These are phyloP conservation scores for Chondrilla cf. caribensis DNA, from an alignment of 37 sponge, comb jelly and placozoan species.

Conservation along the genomic window DNA sequence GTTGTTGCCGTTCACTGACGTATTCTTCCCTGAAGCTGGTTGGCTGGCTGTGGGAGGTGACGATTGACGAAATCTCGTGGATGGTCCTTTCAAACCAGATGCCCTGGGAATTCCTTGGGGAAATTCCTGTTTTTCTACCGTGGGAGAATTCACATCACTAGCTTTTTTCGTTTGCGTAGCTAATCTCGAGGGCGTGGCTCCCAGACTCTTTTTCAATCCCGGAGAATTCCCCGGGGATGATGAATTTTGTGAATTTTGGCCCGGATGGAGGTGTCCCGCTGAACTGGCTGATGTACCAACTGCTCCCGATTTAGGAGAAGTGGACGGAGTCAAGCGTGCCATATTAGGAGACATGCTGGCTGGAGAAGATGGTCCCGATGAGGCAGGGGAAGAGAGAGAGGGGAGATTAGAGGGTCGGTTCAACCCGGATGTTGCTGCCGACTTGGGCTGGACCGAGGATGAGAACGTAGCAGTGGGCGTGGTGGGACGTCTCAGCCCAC, in stretches of 20 bases:
- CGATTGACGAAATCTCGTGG: not conserved
- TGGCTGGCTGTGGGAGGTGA: not conserved
- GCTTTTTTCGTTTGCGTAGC: not conserved
- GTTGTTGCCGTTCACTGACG: not conserved
- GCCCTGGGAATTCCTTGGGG: not conserved
- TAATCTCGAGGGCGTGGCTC: not conserved
- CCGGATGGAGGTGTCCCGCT: too few relatives aligned
- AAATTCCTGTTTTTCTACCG: not conserved
- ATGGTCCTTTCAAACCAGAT: not conserved
- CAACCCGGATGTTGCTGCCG: not conserved
- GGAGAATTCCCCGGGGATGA: not conserved
- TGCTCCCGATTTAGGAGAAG: not conserved
- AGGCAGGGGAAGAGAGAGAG: not conserved
- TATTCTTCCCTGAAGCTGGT: not conserved
- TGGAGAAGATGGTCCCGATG: slow-evolving; percentile 3
- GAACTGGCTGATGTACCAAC: too few relatives aligned
- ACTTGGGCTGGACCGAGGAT: not conserved
- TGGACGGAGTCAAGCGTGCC: not conserved
- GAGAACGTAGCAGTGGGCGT: not conserved
- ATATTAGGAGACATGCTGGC: not conserved
- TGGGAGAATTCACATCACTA: too few relatives aligned
- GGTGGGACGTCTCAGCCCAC: not conserved
- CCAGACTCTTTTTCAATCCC: not conserved
- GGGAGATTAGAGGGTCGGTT: not conserved
- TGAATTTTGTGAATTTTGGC: not conserved